Conservation (phyloP, 2,797 vertebrate species). For the Semotilus atromaculatus region DNA sequence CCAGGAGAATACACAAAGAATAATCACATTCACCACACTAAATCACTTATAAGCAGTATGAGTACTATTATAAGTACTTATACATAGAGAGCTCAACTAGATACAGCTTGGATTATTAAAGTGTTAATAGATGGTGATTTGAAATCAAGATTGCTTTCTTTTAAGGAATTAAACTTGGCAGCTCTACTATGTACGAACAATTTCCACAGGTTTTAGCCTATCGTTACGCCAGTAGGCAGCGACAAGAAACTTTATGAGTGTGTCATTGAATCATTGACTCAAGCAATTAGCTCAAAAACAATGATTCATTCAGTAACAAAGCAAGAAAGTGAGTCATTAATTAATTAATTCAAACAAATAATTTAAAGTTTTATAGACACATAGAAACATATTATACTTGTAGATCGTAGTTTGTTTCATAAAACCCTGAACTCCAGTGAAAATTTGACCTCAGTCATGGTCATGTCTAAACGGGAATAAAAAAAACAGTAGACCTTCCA, state of each 20-base stretch:
- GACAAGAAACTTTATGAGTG: neutral
- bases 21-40: neutral
- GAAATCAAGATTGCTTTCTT: neutral
- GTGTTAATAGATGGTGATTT: neutral
- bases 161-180: neutral
- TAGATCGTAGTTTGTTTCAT: neutral
- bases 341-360: neutral
- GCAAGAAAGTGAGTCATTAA: neutral
- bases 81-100: neutral
- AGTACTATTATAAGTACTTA: too few relatives aligned
- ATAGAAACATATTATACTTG: neutral
- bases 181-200: neutral
- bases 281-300: neutral
- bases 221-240: neutral
- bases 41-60: neutral
- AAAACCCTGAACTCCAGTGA: neutral
- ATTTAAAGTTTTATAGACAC: neutral
- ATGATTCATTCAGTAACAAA: neutral
- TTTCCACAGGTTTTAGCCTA: neutral
- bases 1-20: neutral
- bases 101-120: neutral
- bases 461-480: neutral
- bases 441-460: neutral
- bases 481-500: neutral
- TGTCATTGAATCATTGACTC: neutral